Evolutionary conservation across 2,888 invertebrate species (phyloP).

Genomic region (Acheta domesticus): DNA sequence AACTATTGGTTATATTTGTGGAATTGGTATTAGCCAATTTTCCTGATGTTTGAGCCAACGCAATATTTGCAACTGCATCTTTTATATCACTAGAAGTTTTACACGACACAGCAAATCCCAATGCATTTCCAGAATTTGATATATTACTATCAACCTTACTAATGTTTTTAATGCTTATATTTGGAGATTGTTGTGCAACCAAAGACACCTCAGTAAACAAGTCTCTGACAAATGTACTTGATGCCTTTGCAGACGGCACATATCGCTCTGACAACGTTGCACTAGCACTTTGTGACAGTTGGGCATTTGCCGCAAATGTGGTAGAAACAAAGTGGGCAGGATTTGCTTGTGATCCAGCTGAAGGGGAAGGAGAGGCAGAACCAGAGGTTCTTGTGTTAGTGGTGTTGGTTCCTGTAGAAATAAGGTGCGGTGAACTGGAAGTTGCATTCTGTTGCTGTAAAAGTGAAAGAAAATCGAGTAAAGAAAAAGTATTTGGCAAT

Average conservation of each 20-base stretch:
- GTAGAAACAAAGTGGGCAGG: conserved; percentile 20
- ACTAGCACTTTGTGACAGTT: neutral
- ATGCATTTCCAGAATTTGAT: neutral
- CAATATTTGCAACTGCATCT: neutral
- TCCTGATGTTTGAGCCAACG: conserved; percentile 12
- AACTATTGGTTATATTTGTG: no score
- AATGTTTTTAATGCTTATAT: neutral
- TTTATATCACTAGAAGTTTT: conserved; percentile 18
- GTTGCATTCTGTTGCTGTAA: conserved; percentile 19
- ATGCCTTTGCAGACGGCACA: neutral
- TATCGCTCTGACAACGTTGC: neutral
- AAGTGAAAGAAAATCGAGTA: neutral
- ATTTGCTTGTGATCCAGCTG: neutral
- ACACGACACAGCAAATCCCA: neutral
- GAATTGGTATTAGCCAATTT: neutral
- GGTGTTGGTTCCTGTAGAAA: conserved; percentile 32
- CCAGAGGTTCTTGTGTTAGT: conserved; percentile 24
- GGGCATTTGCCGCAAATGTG: conserved; percentile 11
- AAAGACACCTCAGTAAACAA: conserved; percentile 12
- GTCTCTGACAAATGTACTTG: neutral
- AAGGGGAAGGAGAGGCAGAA: conserved; percentile 24
- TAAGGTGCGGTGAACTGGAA: conserved; percentile 30
- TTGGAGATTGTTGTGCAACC: neutral
- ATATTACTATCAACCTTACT: neutral
- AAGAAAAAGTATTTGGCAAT: neutral